A percentile compares a stretch with the other conserved stretches of the same genome.
Conservation (phyloP, 2,113 vertebrate genomes). For the Myotis davidii region DNA sequence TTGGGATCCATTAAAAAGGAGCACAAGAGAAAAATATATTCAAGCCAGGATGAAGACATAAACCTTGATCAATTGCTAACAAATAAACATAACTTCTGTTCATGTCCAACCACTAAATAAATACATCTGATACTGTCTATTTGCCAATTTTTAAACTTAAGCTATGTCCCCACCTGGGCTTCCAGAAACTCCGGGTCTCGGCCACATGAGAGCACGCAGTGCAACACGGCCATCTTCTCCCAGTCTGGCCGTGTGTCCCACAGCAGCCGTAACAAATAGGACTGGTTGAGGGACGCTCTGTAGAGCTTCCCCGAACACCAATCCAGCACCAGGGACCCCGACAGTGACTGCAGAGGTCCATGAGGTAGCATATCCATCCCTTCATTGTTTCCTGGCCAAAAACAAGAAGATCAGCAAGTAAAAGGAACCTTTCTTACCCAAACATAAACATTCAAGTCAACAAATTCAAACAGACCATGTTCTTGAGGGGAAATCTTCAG, state of each 20-base stretch:
- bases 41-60: background rate
- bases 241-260: conserved; percentile 82
- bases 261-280: conserved; percentile 86
- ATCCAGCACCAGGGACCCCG: conserved; percentile 85
- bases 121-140: background rate
- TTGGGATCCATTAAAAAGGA: background rate
- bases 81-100: background rate
- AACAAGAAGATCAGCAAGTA: conserved; percentile 48
- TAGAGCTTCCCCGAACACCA: conserved; percentile 85
- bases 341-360: conserved; percentile 71
- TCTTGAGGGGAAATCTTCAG: background rate
- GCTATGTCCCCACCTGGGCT: conserved; percentile 80
- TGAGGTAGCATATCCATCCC: conserved; percentile 74
- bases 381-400: conserved; percentile 80
- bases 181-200: conserved; percentile 69
- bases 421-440: background rate
- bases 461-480: background rate
- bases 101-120: background rate
- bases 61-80: background rate
- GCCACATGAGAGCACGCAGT: conserved; percentile 89
- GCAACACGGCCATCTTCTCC: conserved; percentile 90
- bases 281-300: conserved; percentile 80
- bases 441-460: background rate
- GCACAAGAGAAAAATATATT: background rate
- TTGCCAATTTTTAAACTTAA: background rate